These are phyloP conservation scores for Esox lucius DNA, from an alignment of 2,797 vertebrate species.

Conservation along the genomic window DNA sequence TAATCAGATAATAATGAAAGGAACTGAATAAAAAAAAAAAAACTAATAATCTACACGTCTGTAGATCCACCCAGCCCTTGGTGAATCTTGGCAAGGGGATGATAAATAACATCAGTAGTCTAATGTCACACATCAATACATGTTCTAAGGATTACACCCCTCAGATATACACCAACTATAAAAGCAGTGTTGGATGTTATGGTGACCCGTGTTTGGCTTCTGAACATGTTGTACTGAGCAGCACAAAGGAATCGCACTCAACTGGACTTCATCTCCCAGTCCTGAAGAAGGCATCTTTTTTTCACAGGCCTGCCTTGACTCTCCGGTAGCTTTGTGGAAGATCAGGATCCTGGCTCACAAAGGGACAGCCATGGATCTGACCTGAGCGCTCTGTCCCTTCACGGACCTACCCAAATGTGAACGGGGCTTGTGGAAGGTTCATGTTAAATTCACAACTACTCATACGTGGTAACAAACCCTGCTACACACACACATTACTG, in stretches of 20 bases:
- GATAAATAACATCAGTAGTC: slow-evolving; percentile 2
- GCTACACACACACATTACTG: slow-evolving; percentile 44
- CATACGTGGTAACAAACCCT: slow-evolving; percentile 50
- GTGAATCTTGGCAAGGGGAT: not conserved
- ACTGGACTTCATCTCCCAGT: slow-evolving; percentile 13
- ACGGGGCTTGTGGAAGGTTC: slow-evolving; percentile 58
- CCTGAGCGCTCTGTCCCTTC: slow-evolving; percentile 50
- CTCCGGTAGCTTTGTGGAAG: slow-evolving; percentile 34
- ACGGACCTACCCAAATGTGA: slow-evolving; percentile 49
- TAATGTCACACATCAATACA: not conserved
- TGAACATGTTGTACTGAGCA: not conserved
- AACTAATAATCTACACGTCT: slow-evolving; percentile 46
- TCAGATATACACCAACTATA: not conserved
- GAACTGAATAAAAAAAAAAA: slow-evolving; percentile 17
- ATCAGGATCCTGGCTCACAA: slow-evolving; percentile 33
- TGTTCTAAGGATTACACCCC: not conserved
- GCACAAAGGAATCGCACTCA: not conserved
- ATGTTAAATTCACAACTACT: slow-evolving; percentile 51
- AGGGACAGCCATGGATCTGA: slow-evolving; percentile 31
- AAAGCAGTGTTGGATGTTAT: not conserved
- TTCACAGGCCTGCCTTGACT: slow-evolving; percentile 18
- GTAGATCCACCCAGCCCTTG: not conserved
- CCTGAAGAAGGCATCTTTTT: slow-evolving; percentile 9
- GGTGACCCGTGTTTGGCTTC: not conserved
- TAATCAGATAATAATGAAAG: slow-evolving; percentile 18